These are phyloP conservation scores for Dioctria rufipes DNA, from an alignment of 2,888 invertebrate genomes.

Conservation along the genomic window DNA sequence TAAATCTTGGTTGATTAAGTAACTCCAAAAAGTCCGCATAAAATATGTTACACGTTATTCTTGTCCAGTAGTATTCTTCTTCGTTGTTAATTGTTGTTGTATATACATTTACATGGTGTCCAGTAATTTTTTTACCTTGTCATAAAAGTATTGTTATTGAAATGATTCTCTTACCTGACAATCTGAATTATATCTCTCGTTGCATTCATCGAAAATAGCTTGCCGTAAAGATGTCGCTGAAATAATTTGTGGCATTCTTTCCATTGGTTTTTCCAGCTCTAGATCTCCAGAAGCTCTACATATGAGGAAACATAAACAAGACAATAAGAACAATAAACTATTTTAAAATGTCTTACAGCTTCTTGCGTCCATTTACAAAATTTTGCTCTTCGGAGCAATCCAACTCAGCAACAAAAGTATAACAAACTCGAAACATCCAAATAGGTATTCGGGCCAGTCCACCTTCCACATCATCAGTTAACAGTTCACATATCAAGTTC, in stretches of 20 bases:
- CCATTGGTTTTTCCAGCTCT: slow-evolving; percentile 60
- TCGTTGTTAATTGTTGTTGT: too few relatives aligned
- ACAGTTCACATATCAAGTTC: slow-evolving; percentile 84
- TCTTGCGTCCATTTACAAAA: slow-evolving; percentile 61
- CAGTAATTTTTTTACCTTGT: too few relatives aligned
- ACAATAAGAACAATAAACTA: slow-evolving; percentile 15
- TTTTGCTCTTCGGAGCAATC: slow-evolving; percentile 68
- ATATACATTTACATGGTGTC: too few relatives aligned
- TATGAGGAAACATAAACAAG: slow-evolving; percentile 14
- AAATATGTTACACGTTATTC: too few relatives aligned
- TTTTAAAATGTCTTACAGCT: slow-evolving; percentile 60
- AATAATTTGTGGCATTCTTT: slow-evolving; percentile 60
- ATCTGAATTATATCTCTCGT: slow-evolving; percentile 24
- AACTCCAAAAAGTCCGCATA: too few relatives aligned
- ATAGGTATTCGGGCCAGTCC: slow-evolving; percentile 83
- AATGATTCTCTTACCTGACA: slow-evolving; percentile 2
- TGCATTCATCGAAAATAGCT: slow-evolving; percentile 59
- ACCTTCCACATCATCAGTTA: slow-evolving; percentile 88
- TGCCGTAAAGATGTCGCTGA: slow-evolving; percentile 61
- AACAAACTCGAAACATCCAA: slow-evolving; percentile 76
- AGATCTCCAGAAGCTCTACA: slow-evolving; percentile 60
- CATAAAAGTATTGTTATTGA: too few relatives aligned
- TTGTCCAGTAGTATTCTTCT: too few relatives aligned
- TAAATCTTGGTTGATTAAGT: too few relatives aligned
- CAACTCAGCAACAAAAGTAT: slow-evolving; percentile 74